A percentile compares a stretch with the other conserved stretches of the same genome.
Conservation (phyloP, 2,113 vertebrate genomes). For the Lonchura striata region DNA sequence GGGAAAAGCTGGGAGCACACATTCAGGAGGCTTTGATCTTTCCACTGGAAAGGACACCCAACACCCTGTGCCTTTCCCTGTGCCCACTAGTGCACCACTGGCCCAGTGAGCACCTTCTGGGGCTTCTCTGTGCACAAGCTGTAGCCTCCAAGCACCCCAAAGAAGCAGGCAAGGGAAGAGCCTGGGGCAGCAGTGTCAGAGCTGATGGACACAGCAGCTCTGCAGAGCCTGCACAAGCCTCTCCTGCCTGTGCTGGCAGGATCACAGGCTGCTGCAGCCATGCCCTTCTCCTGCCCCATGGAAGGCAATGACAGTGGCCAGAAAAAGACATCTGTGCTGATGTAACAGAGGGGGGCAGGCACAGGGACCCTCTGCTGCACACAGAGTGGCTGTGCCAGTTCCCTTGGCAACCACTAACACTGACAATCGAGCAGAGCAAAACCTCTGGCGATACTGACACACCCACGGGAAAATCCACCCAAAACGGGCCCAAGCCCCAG, state of each 20-base stretch:
- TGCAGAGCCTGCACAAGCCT: neutral
- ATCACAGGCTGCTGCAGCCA: neutral
- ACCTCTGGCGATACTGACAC: neutral
- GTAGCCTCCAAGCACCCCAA: neutral
- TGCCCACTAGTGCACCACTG: neutral
- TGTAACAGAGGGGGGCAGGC: neutral
- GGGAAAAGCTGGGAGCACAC: neutral
- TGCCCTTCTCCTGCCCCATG: neutral
- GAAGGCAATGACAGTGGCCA: constrained; percentile 1
- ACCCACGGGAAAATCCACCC: neutral
- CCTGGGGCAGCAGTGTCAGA: neutral
- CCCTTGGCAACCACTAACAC: constrained; percentile 16
- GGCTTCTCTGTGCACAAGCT: neutral
- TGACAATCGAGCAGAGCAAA: neutral
- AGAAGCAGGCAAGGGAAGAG: neutral
- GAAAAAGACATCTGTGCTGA: neutral
- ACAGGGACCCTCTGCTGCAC: neutral
- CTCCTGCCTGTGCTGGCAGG: neutral
- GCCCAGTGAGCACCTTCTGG: neutral
- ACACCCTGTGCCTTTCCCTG: neutral
- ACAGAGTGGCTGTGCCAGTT: neutral
- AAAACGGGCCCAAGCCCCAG: neutral
- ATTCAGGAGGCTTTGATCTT: neutral
- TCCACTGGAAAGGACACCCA: neutral
- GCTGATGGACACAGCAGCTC: neutral